Evolutionary conservation across 2,113 vertebrate genomes (phyloP).

Genomic region (Addax nasomaculatus): DNA sequence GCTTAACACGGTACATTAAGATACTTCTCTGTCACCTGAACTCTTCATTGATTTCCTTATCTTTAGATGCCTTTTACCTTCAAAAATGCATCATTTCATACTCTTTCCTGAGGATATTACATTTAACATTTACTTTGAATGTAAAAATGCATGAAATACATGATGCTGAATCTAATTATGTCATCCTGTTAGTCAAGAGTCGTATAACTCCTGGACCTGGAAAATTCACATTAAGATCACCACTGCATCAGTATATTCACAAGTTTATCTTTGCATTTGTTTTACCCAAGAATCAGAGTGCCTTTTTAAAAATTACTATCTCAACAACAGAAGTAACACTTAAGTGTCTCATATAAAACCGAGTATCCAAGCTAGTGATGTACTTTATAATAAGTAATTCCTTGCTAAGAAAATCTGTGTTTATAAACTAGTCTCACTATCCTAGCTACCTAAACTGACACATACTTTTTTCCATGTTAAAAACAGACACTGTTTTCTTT

Average conservation of each 20-base stretch:
- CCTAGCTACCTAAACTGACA: slow-evolving; percentile 51
- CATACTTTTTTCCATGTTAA: slow-evolving; percentile 50
- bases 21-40: not conserved
- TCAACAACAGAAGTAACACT: not conserved
- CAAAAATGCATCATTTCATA: not conserved
- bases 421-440: slow-evolving; percentile 54
- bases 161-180: not conserved
- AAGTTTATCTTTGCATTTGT: not conserved
- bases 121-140: not conserved
- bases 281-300: not conserved
- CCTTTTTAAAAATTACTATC: not conserved
- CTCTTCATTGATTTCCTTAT: not conserved
- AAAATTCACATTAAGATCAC: not conserved
- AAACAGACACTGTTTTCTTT: slow-evolving; percentile 65
- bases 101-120: not conserved
- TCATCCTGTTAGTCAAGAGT: not conserved
- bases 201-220: not conserved
- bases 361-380: slow-evolving; percentile 7
- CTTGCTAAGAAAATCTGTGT: slow-evolving; percentile 35
- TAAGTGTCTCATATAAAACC: not conserved
- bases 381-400: slow-evolving; percentile 21
- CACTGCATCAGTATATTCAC: not conserved
- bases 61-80: not conserved
- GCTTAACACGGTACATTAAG: not conserved
- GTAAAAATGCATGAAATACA: not conserved